phyloP scores from a whole-genome alignment of 2,888 invertebrate genomes.

The Lacanobia oleracea region DNA sequence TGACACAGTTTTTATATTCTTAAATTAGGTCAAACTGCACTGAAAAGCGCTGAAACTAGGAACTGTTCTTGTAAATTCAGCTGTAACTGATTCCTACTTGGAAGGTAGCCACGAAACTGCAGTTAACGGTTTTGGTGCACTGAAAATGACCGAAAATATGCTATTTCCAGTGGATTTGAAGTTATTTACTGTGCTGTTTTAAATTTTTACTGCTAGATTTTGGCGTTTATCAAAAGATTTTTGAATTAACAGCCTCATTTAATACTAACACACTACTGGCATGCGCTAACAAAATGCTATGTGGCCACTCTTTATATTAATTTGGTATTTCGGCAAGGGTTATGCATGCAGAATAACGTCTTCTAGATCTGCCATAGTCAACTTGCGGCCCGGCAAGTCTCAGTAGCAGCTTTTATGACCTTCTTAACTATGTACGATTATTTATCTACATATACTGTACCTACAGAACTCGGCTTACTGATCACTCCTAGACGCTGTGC shows the following conservation, averaged over 20 bases:
- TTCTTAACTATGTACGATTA: too few relatives aligned
- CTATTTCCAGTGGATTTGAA: constrained; percentile 22
- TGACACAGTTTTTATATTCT: constrained; percentile 13
- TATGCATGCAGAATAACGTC: too few relatives aligned
- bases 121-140: constrained; percentile 41
- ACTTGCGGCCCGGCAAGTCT: too few relatives aligned
- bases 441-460: too few relatives aligned
- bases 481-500: too few relatives aligned
- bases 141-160: constrained; percentile 40
- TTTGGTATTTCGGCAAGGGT: too few relatives aligned
- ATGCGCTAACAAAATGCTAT: too few relatives aligned
- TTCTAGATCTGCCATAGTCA: too few relatives aligned
- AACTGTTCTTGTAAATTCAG: constrained; percentile 46
- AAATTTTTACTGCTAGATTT: neutral
- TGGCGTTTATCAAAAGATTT: neutral
- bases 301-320: too few relatives aligned
- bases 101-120: constrained; percentile 51
- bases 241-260: neutral
- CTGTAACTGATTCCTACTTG: constrained; percentile 46
- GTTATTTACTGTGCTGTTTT: constrained; percentile 19
- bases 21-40: constrained; percentile 44
- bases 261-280: too few relatives aligned
- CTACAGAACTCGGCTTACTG: too few relatives aligned
- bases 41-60: constrained; percentile 26
- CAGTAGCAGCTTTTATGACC: too few relatives aligned